These are phyloP conservation scores for Oryzias sinensis DNA, from an alignment of 2,797 vertebrate species.

Conservation along the genomic window DNA sequence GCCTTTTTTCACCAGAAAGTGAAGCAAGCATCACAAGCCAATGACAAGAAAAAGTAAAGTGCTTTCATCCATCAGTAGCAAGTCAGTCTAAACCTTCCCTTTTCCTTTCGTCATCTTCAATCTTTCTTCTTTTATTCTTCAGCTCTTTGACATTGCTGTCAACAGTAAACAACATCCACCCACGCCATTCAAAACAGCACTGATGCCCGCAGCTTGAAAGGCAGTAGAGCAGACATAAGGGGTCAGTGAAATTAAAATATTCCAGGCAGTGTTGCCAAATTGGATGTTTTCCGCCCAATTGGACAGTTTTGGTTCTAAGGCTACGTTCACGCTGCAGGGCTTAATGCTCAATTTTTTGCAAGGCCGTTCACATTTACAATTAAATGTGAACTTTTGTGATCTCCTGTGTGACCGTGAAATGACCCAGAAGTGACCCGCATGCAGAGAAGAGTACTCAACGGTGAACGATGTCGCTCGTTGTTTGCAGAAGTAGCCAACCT, in stretches of 20 bases:
- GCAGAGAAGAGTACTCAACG: too few species aligned
- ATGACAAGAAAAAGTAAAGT: not conserved
- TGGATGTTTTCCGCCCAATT: too few species aligned
- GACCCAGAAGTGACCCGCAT: too few species aligned
- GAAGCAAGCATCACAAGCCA: not conserved
- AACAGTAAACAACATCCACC: constrained; percentile 13
- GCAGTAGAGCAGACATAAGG: constrained; percentile 11
- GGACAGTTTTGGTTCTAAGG: too few species aligned
- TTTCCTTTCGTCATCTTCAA: not conserved
- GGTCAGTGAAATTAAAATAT: constrained; percentile 22
- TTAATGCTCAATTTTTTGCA: too few species aligned
- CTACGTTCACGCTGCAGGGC: too few species aligned
- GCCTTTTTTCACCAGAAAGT: not conserved
- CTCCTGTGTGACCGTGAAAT: too few species aligned
- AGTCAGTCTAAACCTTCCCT: constrained; percentile 20
- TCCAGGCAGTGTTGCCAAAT: not conserved
- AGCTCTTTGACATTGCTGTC: constrained; percentile 15
- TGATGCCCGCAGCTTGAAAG: constrained; percentile 21
- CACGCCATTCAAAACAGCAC: constrained; percentile 26
- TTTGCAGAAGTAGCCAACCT: too few species aligned
- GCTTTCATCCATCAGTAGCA: constrained; percentile 12
- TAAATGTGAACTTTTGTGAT: too few species aligned
- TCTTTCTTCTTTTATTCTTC: constrained; percentile 3
- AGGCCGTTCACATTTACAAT: too few species aligned
- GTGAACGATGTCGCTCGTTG: too few species aligned